Evolutionary conservation across 2,113 vertebrate species (phyloP).

Genomic region (Embiotoca jacksoni): DNA sequence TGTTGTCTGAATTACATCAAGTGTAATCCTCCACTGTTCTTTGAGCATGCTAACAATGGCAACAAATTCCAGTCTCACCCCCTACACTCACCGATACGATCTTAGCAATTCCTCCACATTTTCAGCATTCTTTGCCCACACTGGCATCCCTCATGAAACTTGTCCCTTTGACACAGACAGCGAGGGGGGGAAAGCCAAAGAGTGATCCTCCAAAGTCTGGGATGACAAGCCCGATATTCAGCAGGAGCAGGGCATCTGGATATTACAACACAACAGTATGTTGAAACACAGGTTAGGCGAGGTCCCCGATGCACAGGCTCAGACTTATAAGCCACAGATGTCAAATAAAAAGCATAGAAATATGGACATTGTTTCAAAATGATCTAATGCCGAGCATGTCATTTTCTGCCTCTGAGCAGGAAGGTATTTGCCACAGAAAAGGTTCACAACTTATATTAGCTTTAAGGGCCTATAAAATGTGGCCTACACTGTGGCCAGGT

Average conservation of each 20-base stretch:
- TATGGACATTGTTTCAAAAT: slow-evolving; percentile 67
- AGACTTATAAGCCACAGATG: slow-evolving; percentile 64
- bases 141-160: slow-evolving; percentile 53
- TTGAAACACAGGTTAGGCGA: slow-evolving; percentile 60
- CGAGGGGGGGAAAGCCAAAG: slow-evolving; percentile 46
- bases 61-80: slow-evolving; percentile 57
- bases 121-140: slow-evolving; percentile 65
- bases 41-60: slow-evolving; percentile 39
- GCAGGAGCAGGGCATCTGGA: slow-evolving; percentile 50
- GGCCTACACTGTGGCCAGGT: slow-evolving; percentile 7
- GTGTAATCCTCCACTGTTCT: slow-evolving; percentile 15
- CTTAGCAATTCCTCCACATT: slow-evolving; percentile 53
- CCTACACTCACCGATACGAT: slow-evolving; percentile 48
- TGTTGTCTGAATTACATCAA: slow-evolving; percentile 19
- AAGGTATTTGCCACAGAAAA: slow-evolving; percentile 62
- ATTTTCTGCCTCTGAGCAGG: slow-evolving; percentile 47
- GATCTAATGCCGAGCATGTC: slow-evolving; percentile 58
- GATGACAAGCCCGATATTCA: slow-evolving; percentile 39
- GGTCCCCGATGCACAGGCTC: slow-evolving; percentile 44
- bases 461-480: slow-evolving; percentile 54
- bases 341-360: slow-evolving; percentile 69
- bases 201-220: slow-evolving; percentile 39
- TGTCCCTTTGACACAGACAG: slow-evolving; percentile 45
- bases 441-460: slow-evolving; percentile 61
- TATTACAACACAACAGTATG: slow-evolving; percentile 44